phyloP scores from a whole-genome alignment of 2,797 vertebrate species.

The Yasuhikotakia modesta region DNA sequence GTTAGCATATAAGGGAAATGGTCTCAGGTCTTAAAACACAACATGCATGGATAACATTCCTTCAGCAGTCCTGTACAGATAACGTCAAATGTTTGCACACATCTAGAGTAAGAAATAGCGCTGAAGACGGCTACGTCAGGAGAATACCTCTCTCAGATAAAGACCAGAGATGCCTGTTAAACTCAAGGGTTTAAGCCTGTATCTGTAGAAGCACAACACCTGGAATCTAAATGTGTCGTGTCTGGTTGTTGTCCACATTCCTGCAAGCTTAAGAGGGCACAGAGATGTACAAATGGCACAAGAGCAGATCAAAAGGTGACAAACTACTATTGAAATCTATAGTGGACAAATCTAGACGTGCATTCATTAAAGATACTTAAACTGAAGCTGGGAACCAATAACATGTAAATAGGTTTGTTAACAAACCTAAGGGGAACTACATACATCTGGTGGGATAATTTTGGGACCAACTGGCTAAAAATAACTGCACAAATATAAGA shows the following conservation, averaged over 20 bases:
- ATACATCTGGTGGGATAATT: too few relatives aligned
- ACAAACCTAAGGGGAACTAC: too few relatives aligned
- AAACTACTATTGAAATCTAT: neutral
- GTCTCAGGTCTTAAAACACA: slow-evolving; percentile 11
- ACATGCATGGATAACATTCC: slow-evolving; percentile 27
- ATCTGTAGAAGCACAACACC: slow-evolving; percentile 18
- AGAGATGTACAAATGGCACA: slow-evolving; percentile 5
- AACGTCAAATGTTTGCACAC: slow-evolving; percentile 9
- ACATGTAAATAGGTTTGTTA: too few relatives aligned
- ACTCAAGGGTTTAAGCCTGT: slow-evolving; percentile 14
- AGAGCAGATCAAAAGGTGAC: neutral
- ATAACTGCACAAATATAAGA: too few relatives aligned
- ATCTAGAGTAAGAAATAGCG: slow-evolving; percentile 5
- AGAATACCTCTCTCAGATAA: slow-evolving; percentile 21
- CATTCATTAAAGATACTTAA: neutral
- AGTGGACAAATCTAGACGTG: neutral
- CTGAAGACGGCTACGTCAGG: slow-evolving; percentile 32
- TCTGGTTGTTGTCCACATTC: slow-evolving; percentile 33
- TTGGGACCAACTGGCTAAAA: too few relatives aligned
- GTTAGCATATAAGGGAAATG: neutral
- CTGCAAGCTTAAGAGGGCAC: slow-evolving; percentile 4
- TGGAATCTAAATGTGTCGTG: neutral
- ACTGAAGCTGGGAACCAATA: neutral
- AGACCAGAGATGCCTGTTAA: slow-evolving; percentile 20
- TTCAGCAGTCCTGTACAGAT: slow-evolving; percentile 18